Evolutionary conservation across 1,140 invertebrate species (phyloP).

Genomic region (Sarcophaga bullata): DNA sequence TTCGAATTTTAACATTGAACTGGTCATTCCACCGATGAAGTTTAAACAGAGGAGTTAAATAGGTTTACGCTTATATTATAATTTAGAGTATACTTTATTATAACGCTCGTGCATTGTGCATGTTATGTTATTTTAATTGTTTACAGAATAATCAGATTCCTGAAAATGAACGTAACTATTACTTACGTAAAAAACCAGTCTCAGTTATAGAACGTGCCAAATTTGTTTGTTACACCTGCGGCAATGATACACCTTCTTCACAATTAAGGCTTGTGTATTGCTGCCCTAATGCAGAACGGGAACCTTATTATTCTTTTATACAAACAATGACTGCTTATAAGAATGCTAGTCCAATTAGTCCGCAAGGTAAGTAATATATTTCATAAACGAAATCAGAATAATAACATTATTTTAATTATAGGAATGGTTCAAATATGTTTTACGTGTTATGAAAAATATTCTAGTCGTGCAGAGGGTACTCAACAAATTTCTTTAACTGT

Average conservation of each 20-base stretch:
- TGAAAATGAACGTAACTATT: conserved; percentile 81
- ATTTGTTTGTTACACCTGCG: conserved; percentile 91
- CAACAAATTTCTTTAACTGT: conserved; percentile 19
- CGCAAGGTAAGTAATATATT: conserved; percentile 70
- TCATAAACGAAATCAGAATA: conserved; percentile 28
- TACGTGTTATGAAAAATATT: conserved; percentile 71
- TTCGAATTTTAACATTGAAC: too few species aligned
- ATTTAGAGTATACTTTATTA: background rate
- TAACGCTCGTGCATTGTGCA: conserved; percentile 45
- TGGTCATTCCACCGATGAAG: background rate
- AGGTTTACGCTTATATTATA: background rate
- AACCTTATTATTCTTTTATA: conserved; percentile 90
- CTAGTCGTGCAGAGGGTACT: conserved; percentile 58
- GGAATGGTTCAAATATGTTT: conserved; percentile 86
- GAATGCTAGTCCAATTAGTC: conserved; percentile 85
- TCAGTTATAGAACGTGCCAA: conserved; percentile 74
- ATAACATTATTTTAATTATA: conserved; percentile 47
- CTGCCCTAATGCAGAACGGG: conserved; percentile 82
- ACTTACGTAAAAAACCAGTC: conserved; percentile 77
- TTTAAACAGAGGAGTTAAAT: too few species aligned
- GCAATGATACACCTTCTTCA: conserved; percentile 79
- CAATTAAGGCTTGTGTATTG: conserved; percentile 84
- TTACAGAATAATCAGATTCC: conserved; percentile 75
- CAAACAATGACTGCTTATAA: conserved; percentile 79
- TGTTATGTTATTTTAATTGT: conserved; percentile 19